Base-by-base conservation (phyloP, 92 coral and sea anemone genomes). In the Chrysogorgia sp. region DNA sequence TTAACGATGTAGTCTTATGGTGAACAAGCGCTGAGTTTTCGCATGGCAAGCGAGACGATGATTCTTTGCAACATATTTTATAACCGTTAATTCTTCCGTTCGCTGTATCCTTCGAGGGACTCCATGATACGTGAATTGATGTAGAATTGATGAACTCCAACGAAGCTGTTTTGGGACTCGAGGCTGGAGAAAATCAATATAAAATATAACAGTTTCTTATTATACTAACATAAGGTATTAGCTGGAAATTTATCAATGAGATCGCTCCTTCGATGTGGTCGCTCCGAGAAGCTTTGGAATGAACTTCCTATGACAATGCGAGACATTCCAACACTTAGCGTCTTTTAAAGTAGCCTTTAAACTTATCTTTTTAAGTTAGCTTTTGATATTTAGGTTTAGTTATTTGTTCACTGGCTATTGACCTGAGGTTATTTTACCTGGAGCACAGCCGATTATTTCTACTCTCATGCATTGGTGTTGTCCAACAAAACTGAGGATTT, bases 401-500 rank as follows among this genome's bases (percentile, higher is more conserved):
- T 12, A 37, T n/a, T 35, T 1, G 20, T 8, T 67, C 13, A 14
- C 22, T 2, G 1, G 26, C 14, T 21, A 41, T 33, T 1, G 15
- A n/a, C 74, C 28, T n/a, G 49, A 19, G 30, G 25, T 0, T 31
- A 7, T 20, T 57, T 52, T 49, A 71, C 77, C 77, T 23, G 77
- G 77, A 24, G 61, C 77, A n/a, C 77, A 71, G 22, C 77, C 77
- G 13, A 48, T 47, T 34, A 71, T 35, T 47, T 71, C 59, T 20
- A 71, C 62, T n/a, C 77, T 31, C 77, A 71, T 49, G 34, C 77
- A 71, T 17, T 55, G 63, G 23, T 71, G 60, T 7, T 24, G 25
- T 8, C 77, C 77, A 6, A 71, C 61, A 34, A 71, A 71, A 22
- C n/a, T 52, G 34, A 13, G 77, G 55, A 71, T 57, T 49, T 31